Evolutionary conservation across 2,113 vertebrate species (phyloP).

Genomic region (Acanthisitta chloris): DNA sequence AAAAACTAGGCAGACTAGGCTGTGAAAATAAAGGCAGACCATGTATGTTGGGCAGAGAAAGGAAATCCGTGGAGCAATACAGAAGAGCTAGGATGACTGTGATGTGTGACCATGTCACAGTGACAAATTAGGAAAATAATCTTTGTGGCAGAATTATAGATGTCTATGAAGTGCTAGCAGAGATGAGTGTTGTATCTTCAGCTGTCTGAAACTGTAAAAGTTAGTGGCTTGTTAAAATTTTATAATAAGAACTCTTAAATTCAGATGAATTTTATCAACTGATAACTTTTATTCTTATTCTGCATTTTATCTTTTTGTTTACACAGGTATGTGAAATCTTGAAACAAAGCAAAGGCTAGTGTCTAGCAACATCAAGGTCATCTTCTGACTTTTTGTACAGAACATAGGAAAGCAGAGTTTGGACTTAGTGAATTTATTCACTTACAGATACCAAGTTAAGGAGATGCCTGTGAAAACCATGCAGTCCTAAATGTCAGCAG

Average conservation of each 20-base stretch:
- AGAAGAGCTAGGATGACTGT: background rate
- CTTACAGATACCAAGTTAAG: background rate
- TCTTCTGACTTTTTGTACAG: background rate
- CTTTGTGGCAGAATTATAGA: slow-evolving; percentile 28
- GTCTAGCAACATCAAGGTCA: background rate
- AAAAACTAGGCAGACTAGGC: background rate
- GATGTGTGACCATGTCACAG: background rate
- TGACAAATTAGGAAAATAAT: slow-evolving; percentile 50
- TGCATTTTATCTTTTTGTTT: background rate
- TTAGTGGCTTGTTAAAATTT: slow-evolving; percentile 35
- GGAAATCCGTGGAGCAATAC: background rate
- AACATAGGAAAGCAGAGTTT: background rate
- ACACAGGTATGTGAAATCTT: background rate
- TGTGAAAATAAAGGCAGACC: background rate
- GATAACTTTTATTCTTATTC: background rate
- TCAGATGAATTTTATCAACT: background rate
- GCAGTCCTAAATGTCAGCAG: background rate
- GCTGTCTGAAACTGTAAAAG: background rate
- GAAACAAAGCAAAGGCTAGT: background rate
- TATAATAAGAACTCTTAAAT: slow-evolving; percentile 10
- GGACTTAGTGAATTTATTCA: background rate
- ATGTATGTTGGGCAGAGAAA: background rate
- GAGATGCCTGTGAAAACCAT: background rate
- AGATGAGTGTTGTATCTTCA: background rate
- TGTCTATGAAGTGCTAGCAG: background rate